Percentiles rank a stretch among this genome's conserved stretches.
Conservation (phyloP, 2,797 vertebrate species). For the Bovichtus diacanthus region DNA sequence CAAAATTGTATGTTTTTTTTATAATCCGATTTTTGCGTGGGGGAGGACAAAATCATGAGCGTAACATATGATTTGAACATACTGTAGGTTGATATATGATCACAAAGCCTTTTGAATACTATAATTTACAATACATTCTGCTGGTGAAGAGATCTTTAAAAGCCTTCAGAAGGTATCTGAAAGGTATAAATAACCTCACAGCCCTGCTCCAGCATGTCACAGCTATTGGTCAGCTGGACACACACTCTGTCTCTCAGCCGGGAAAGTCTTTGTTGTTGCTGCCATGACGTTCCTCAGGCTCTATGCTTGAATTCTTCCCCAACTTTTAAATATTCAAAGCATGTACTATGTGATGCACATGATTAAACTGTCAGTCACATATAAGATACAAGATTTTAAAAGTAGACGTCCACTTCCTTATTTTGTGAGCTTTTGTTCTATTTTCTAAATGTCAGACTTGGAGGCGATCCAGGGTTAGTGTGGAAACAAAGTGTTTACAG, state of each 20-base stretch:
- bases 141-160: conserved; percentile 20
- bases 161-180: conserved; percentile 36
- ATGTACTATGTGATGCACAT: neutral
- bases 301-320: neutral
- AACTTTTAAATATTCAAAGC: conserved; percentile 8
- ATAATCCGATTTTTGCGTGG: neutral
- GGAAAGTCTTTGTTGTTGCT: conserved; percentile 48
- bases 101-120: conserved; percentile 14
- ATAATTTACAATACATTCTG: conserved; percentile 11
- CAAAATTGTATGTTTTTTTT: neutral
- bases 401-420: neutral
- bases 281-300: conserved; percentile 18
- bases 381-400: neutral
- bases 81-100: too few species aligned
- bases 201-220: conserved; percentile 33
- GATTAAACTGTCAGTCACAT: conserved; percentile 9
- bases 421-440: conserved; percentile 33
- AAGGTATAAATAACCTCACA: conserved; percentile 57
- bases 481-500: conserved; percentile 17
- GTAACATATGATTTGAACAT: neutral
- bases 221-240: conserved; percentile 41
- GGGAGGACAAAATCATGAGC: neutral
- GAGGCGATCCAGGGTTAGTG: conserved; percentile 23
- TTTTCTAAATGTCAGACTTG: conserved; percentile 37
- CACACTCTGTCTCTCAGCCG: too few species aligned